A percentile compares a stretch with the other conserved stretches of the same genome.
These are phyloP conservation scores for Drosophila cracens DNA, from an alignment of 2,888 invertebrate species.

Conservation along the genomic window DNA sequence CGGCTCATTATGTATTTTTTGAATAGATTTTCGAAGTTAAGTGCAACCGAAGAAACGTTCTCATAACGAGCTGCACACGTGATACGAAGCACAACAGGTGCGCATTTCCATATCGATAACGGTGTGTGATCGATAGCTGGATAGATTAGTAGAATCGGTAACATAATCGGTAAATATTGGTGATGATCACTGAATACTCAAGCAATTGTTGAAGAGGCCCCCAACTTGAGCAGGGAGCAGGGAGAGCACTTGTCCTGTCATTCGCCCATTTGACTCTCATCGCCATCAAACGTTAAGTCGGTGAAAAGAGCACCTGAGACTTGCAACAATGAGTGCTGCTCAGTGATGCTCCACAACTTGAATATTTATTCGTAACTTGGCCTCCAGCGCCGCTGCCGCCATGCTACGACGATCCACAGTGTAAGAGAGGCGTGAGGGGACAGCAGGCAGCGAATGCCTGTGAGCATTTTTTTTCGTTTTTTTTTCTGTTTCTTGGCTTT, in stretches of 20 bases:
- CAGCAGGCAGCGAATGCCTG: conserved; percentile 54
- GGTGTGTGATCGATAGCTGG: conserved; percentile 33
- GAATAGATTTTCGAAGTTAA: conserved; percentile 53
- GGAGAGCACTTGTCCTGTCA: conserved; percentile 41
- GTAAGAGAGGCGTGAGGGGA: not conserved
- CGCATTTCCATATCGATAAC: conserved; percentile 54
- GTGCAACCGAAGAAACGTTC: conserved; percentile 57
- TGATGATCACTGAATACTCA: conserved; percentile 40
- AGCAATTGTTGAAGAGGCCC: conserved; percentile 49
- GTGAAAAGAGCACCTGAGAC: conserved; percentile 60
- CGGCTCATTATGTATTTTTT: conserved; percentile 55
- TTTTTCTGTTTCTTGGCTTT: conserved; percentile 62
- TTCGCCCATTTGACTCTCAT: conserved; percentile 65
- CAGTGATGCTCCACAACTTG: conserved; percentile 53
- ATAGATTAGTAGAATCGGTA: conserved; percentile 56
- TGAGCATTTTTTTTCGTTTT: conserved; percentile 65
- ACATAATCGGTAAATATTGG: conserved; percentile 5
- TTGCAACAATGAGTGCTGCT: conserved; percentile 63
- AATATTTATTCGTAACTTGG: conserved; percentile 39
- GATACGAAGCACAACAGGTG: conserved; percentile 61
- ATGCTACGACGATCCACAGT: conserved; percentile 43
- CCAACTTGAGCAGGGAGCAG: conserved; percentile 47
- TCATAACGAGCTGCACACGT: conserved; percentile 51
- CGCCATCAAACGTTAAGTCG: conserved; percentile 44
- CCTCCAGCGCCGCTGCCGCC: conserved; percentile 53